Base-by-base conservation (phyloP, 2,888 invertebrate species). In the Parelbella ahira region DNA sequence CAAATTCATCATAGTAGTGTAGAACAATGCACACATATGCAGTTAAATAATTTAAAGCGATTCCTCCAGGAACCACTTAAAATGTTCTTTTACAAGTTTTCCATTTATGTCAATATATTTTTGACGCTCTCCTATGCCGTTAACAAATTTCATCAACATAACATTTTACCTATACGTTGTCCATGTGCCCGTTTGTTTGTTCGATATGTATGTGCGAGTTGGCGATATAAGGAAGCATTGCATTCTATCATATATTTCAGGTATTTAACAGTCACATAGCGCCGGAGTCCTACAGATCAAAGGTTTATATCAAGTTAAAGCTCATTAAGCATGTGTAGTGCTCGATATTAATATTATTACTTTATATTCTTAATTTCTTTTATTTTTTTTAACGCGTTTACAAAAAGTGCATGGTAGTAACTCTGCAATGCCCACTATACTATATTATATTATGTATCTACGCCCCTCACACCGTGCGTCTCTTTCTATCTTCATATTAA, bases 201-300 rank as follows among this genome's bases (percentile, higher is more conserved):
- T 32, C 13, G 24, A 15, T 41, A 21, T 29, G 28, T 43, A 24
- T 33, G 45, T 19, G 37, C 39, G 59, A 61, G 67, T n/a, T n/a
- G n/a, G n/a, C n/a, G n/a, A n/a, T n/a, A n/a, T n/a, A 62, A 64
- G 68, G 63, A 73, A 70, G 72, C 74, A 81, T 77, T 81, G 79
- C 81, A 83, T 81, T 79, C 68, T 83, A 68, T 81, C 70, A 70
- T 86, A 82, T 83, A 90, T 93, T 93, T 82, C 92, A 96, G 95
- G 95, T 95, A 82, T 95, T 95, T 91, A 96, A 96, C 93, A 96
- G 94, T 92, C 96, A 96, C 92, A 94, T 94, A 91, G 93, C 94
- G 90, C 93, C 93, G 92, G 95, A 95, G 90, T 93, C 94, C 81
- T 95, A 94, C 91, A 93, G 95, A 91, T 93, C 94, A 89, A 95